These are phyloP conservation scores for Abscondita cerata DNA, from an alignment of 2,888 invertebrate genomes.

Conservation along the genomic window DNA sequence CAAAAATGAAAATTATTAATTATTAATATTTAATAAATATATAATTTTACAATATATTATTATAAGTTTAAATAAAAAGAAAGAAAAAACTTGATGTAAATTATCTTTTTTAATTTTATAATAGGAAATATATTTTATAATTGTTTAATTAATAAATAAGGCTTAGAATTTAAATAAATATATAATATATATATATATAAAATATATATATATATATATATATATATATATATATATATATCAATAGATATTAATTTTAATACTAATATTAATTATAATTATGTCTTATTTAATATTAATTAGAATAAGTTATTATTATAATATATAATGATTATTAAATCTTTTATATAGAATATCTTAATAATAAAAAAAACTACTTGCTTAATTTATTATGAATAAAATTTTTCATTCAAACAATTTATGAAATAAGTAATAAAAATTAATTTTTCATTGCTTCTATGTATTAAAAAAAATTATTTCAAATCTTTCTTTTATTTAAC, in stretches of 20 bases:
- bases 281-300: too few species aligned
- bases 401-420: too few species aligned
- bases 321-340: slow-evolving; percentile 9
- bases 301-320: slow-evolving; percentile 23
- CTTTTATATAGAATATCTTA: too few species aligned
- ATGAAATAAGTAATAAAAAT: too few species aligned
- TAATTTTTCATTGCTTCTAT: too few species aligned
- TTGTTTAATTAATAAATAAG: slow-evolving; percentile 22
- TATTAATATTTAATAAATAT: too few species aligned
- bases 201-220: slow-evolving; percentile 21
- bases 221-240: too few species aligned
- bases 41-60: neutral
- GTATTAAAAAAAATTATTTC: slow-evolving; percentile 7
- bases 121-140: slow-evolving; percentile 24
- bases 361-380: too few species aligned
- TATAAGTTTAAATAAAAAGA: neutral
- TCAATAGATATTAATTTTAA: slow-evolving; percentile 24
- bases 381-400: too few species aligned
- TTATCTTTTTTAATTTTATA: slow-evolving; percentile 15
- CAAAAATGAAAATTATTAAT: neutral
- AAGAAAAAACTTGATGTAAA: neutral
- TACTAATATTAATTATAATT: slow-evolving; percentile 13
- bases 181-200: too few species aligned
- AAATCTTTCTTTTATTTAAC: too few species aligned
- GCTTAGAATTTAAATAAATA: too few species aligned